Evolutionary conservation across 2,113 vertebrate species (phyloP).

Genomic region (Paradisaea rubra): DNA sequence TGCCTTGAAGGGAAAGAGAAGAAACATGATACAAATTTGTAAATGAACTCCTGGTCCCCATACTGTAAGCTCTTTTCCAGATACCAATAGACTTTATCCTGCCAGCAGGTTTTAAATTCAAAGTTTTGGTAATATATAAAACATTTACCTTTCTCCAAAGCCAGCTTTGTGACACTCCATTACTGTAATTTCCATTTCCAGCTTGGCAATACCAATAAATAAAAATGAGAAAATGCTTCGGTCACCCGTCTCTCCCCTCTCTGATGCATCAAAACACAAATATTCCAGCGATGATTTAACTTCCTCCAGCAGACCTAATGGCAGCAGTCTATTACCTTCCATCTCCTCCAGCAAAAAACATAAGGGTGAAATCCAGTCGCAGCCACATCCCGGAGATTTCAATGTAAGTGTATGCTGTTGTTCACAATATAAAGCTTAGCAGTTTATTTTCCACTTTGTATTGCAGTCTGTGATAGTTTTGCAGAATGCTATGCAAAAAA

Average conservation of each 20-base stretch:
- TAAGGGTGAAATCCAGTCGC: conserved; percentile 69
- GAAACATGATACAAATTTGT: conserved; percentile 46
- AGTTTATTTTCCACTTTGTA: background rate
- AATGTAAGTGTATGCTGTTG: conserved; percentile 61
- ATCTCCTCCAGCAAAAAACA: conserved; percentile 71
- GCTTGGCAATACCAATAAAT: conserved; percentile 78
- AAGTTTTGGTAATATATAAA: conserved; percentile 59
- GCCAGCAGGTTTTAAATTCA: conserved; percentile 55
- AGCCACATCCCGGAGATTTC: conserved; percentile 62
- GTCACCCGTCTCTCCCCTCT: conserved; percentile 84
- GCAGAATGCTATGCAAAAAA: background rate
- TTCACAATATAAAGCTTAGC: background rate
- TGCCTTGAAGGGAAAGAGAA: conserved; percentile 25
- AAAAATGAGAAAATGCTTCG: conserved; percentile 83
- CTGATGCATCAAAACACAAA: conserved; percentile 77
- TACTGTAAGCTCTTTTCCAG: conserved; percentile 45
- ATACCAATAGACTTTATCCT: conserved; percentile 31
- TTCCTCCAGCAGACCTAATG: conserved; percentile 65
- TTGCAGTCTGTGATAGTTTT: background rate
- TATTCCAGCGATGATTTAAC: conserved; percentile 74
- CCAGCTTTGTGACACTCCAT: conserved; percentile 59
- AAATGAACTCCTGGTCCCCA: conserved; percentile 40
- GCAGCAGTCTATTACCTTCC: conserved; percentile 63
- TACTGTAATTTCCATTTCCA: conserved; percentile 73
- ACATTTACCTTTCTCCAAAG: conserved; percentile 53